Conservation (phyloP, 2,888 invertebrate species). For the Folsomia manolachei region DNA sequence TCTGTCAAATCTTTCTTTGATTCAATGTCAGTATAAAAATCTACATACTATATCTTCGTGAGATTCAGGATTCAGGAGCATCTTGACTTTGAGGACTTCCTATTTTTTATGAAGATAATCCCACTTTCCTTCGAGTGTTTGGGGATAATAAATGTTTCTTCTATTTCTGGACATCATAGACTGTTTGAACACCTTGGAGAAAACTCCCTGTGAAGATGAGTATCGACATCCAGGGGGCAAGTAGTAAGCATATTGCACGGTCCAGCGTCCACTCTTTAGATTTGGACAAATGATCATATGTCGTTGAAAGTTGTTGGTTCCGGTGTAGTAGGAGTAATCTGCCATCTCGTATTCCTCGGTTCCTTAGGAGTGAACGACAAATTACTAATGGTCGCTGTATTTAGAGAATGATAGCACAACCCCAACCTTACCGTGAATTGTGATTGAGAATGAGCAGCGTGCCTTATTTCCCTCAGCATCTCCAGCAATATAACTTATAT, state of each 20-base stretch:
- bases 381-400: not conserved
- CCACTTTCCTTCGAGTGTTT: no score
- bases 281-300: slow-evolving; percentile 51
- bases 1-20: no score
- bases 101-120: no score
- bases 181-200: slow-evolving; percentile 49
- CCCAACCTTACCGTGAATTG: slow-evolving; percentile 63
- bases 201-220: slow-evolving; percentile 41
- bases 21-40: no score
- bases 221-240: slow-evolving; percentile 50
- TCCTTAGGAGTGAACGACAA: slow-evolving; percentile 26
- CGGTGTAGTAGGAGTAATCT: slow-evolving; percentile 47
- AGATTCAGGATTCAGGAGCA: no score
- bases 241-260: slow-evolving; percentile 50
- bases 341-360: slow-evolving; percentile 50
- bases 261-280: slow-evolving; percentile 50
- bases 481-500: slow-evolving; percentile 64
- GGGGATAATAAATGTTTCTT: not conserved
- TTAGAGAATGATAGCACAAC: no score
- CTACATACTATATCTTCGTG: no score
- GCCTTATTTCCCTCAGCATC: slow-evolving; percentile 64
- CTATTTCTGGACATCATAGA: not conserved
- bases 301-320: slow-evolving; percentile 35
- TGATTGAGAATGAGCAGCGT: slow-evolving; percentile 64
- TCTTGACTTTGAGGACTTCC: no score